phyloP scores from a whole-genome alignment of 2,797 vertebrate species.

The Salmo trutta region DNA sequence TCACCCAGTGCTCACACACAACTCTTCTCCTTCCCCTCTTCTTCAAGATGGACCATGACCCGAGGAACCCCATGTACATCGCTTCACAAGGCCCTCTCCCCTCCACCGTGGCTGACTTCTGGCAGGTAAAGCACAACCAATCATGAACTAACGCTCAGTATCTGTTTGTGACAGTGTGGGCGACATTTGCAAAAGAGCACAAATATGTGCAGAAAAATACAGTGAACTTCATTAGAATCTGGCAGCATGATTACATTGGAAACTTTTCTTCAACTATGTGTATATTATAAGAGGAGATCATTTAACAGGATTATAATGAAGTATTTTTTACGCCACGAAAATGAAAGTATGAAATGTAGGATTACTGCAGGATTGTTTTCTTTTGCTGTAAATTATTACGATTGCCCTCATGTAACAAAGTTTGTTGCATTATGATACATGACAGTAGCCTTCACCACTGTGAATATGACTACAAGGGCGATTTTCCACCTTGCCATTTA shows the following conservation, averaged over 20 bases:
- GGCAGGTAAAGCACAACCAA: constrained; percentile 84
- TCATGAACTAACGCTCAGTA: no score
- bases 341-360: neutral
- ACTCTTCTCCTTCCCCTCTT: constrained; percentile 30
- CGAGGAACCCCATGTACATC: constrained; percentile 93
- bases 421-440: neutral
- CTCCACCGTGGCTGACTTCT: constrained; percentile 93
- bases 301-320: no score
- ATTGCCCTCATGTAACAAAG: neutral
- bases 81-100: constrained; percentile 92
- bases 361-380: neutral
- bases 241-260: no score
- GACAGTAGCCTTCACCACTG: neutral
- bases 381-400: neutral
- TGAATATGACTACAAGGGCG: neutral
- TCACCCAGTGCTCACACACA: constrained; percentile 23
- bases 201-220: no score
- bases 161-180: no score
- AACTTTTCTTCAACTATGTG: no score
- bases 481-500: neutral
- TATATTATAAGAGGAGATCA: no score
- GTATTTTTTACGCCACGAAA: no score
- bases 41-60: constrained; percentile 95
- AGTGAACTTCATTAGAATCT: no score
- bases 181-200: no score